Percentiles rank a stretch among this genome's conserved stretches.
Evolutionary conservation across 2,113 vertebrate species (phyloP).

Genomic region (Bos javanicus): DNA sequence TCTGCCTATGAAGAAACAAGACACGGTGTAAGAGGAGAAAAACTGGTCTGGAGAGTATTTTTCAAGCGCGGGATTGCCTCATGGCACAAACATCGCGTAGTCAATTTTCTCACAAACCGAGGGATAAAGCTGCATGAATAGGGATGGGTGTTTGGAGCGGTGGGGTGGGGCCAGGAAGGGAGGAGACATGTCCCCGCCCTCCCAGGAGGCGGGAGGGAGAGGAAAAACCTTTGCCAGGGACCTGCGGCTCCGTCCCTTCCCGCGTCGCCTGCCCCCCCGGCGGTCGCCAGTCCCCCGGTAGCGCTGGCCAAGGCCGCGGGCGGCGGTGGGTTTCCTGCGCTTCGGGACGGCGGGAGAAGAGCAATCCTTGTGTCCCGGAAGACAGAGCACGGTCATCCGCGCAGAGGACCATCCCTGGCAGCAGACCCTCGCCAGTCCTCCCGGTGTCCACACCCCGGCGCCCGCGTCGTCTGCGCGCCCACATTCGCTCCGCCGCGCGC

Average conservation of each 20-base stretch:
- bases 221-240: neutral
- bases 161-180: neutral
- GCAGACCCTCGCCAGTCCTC: neutral
- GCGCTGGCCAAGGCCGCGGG: neutral
- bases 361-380: neutral
- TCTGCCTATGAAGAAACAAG: neutral
- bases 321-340: neutral
- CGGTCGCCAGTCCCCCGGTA: neutral
- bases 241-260: neutral
- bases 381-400: neutral
- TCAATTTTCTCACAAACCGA: neutral
- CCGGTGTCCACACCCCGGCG: rapidly evolving
- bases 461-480: neutral
- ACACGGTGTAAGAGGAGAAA: neutral
- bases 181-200: neutral
- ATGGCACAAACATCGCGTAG: slow-evolving; percentile 18
- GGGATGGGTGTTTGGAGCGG: slow-evolving; percentile 4
- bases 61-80: neutral
- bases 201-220: neutral
- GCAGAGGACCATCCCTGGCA: neutral
- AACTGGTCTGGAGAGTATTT: neutral
- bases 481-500: neutral
- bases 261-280: neutral
- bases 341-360: neutral
- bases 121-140: neutral